Evolutionary conservation across 2,113 vertebrate genomes (phyloP).

Genomic region (Petrocephalus zakoni): DNA sequence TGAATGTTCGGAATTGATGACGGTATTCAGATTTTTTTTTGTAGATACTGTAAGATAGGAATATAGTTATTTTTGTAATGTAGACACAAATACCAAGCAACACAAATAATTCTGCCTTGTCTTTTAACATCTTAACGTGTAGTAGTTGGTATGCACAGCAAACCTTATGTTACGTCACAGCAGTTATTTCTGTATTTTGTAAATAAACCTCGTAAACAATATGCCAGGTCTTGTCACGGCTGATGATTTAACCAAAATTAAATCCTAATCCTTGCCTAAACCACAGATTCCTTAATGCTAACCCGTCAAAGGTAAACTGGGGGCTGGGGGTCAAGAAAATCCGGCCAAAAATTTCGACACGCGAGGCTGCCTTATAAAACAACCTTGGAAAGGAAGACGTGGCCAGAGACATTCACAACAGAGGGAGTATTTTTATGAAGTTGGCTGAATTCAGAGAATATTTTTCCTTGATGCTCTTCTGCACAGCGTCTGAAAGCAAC

Average conservation of each 20-base stretch:
- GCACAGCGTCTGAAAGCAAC: background rate
- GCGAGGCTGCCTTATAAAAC: background rate
- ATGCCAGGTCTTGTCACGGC: background rate
- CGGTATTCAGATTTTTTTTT: slow-evolving; percentile 38
- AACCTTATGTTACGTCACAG: slow-evolving; percentile 6
- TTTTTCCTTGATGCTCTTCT: background rate
- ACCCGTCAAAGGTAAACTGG: background rate
- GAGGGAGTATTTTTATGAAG: background rate
- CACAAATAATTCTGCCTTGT: slow-evolving; percentile 27
- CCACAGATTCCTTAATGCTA: slow-evolving; percentile 1
- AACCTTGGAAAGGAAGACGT: background rate
- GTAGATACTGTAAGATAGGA: slow-evolving; percentile 68
- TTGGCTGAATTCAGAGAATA: background rate
- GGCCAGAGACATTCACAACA: background rate
- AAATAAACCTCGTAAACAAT: slow-evolving; percentile 54
- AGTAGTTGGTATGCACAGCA: slow-evolving; percentile 3
- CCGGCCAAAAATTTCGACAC: background rate
- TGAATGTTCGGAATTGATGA: slow-evolving; percentile 34
- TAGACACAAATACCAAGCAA: slow-evolving; percentile 40
- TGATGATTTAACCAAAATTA: background rate
- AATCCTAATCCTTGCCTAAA: background rate
- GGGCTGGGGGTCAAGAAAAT: background rate
- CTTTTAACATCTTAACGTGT: slow-evolving; percentile 26
- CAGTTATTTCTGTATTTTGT: slow-evolving; percentile 41
- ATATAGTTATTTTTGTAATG: slow-evolving; percentile 66